phyloP scores from a whole-genome alignment of 1,140 invertebrate species.

The Cataglyphis hispanica region DNA sequence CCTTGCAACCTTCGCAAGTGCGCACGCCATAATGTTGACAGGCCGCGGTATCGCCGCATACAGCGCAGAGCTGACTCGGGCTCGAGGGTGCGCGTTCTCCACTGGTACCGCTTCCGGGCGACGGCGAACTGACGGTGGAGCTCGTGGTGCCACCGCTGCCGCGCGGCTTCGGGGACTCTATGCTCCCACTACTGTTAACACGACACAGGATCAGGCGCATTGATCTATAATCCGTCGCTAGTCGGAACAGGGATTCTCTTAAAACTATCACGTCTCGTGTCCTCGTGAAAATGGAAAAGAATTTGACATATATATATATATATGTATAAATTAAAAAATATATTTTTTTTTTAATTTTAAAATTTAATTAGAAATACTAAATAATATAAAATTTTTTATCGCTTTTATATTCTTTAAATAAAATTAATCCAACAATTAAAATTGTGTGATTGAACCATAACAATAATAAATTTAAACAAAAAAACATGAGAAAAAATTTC shows the following conservation, averaged over 20 bases:
- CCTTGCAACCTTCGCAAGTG: slow-evolving; percentile 99
- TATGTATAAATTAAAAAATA: background rate
- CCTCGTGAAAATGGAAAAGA: background rate
- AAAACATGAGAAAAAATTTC: background rate
- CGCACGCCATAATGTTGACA: slow-evolving; percentile 99
- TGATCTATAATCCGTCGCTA: slow-evolving; percentile 49
- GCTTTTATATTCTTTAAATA: background rate
- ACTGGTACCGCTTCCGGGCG: slow-evolving; percentile 80
- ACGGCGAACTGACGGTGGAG: slow-evolving; percentile 78
- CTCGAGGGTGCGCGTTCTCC: slow-evolving; percentile 89
- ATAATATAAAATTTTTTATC: background rate
- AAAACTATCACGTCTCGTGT: slow-evolving; percentile 39
- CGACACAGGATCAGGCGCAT: slow-evolving; percentile 41
- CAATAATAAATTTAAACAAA: background rate
- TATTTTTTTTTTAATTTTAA: background rate
- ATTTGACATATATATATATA: background rate
- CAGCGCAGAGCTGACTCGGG: slow-evolving; percentile 97
- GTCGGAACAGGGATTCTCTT: background rate
- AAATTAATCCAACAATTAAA: background rate
- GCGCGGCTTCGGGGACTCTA: slow-evolving; percentile 85
- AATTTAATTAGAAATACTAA: slow-evolving; percentile 26
- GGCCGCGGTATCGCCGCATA: slow-evolving; percentile 99
- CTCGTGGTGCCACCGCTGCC: slow-evolving; percentile 72
- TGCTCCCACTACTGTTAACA: slow-evolving; percentile 81
- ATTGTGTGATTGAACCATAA: background rate